Conservation (phyloP, 2,888 invertebrate genomes). For the Synanthedon andrenaeformis region DNA sequence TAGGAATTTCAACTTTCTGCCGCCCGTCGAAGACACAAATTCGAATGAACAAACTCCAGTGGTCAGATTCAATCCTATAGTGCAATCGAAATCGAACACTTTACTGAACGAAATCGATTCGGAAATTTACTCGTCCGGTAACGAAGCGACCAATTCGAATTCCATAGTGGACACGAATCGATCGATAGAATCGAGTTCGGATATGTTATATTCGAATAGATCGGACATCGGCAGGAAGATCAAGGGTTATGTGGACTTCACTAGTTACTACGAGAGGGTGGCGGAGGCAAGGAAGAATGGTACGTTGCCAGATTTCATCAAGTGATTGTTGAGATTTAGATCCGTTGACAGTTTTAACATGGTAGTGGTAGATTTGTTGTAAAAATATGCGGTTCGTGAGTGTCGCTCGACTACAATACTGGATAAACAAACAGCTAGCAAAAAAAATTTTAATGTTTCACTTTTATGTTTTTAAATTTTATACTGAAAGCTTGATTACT, state of each 20-base stretch:
- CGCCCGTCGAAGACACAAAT: slow-evolving; percentile 67
- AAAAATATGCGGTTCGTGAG: no score
- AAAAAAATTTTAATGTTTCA: no score
- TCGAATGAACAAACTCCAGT: slow-evolving; percentile 60
- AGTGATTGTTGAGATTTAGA: slow-evolving; percentile 16
- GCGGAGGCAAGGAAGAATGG: slow-evolving; percentile 76
- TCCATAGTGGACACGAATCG: slow-evolving; percentile 50
- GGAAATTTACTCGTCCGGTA: slow-evolving; percentile 43
- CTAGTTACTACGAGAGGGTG: slow-evolving; percentile 80
- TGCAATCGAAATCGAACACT: slow-evolving; percentile 64
- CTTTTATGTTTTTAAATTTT: no score
- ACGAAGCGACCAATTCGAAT: slow-evolving; percentile 29
- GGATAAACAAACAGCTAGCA: no score
- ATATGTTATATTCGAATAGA: slow-evolving; percentile 40
- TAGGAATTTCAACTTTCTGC: slow-evolving; percentile 85
- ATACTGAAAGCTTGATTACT: no score
- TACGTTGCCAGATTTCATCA: slow-evolving; percentile 74
- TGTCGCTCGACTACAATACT: no score
- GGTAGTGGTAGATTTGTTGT: no score
- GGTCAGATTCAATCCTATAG: slow-evolving; percentile 74
- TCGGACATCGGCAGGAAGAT: slow-evolving; percentile 77
- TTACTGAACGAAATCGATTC: slow-evolving; percentile 54
- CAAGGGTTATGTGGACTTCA: slow-evolving; percentile 86
- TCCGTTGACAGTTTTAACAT: no score
- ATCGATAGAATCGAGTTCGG: slow-evolving; percentile 51